Conservation (phyloP, 1,140 invertebrate species). For the Druon quercuslanigerum region DNA sequence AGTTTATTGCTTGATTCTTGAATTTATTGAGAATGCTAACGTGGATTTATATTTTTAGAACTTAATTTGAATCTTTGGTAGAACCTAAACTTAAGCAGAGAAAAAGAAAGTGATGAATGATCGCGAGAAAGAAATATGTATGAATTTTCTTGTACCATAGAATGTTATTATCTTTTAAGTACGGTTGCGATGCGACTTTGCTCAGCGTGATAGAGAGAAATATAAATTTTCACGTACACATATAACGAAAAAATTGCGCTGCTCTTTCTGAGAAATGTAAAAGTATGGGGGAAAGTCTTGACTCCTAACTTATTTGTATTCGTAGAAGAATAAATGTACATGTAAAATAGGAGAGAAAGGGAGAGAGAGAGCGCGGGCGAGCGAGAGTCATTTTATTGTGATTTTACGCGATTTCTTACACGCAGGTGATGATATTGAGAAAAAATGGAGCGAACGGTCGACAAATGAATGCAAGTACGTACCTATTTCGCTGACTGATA, state of each 20-base stretch:
- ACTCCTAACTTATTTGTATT: slow-evolving; percentile 46
- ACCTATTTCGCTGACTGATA: slow-evolving; percentile 20
- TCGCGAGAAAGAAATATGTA: slow-evolving; percentile 41
- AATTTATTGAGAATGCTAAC: no score
- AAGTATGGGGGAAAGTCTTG: slow-evolving; percentile 34
- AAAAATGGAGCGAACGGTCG: slow-evolving; percentile 36
- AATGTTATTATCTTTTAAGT: slow-evolving; percentile 61
- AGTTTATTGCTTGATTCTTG: no score
- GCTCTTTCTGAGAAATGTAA: slow-evolving; percentile 29
- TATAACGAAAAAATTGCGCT: neutral
- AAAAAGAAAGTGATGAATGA: slow-evolving; percentile 42
- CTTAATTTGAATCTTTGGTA: slow-evolving; percentile 47
- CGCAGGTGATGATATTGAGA: slow-evolving; percentile 37
- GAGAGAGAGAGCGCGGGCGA: neutral
- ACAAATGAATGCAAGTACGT: slow-evolving; percentile 20
- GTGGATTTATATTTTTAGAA: no score
- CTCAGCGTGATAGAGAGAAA: slow-evolving; percentile 31
- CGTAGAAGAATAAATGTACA: slow-evolving; percentile 22
- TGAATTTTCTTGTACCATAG: slow-evolving; percentile 67
- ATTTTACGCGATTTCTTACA: slow-evolving; percentile 31
- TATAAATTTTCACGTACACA: slow-evolving; percentile 28
- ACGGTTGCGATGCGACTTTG: slow-evolving; percentile 40
- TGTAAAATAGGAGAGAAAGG: neutral
- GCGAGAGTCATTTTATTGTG: slow-evolving; percentile 29
- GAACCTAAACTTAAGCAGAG: slow-evolving; percentile 62